A percentile compares a stretch with the other conserved stretches of the same genome.
phyloP scores from a whole-genome alignment of 1,140 invertebrate species.

The Mizuhopecten yessoensis region DNA sequence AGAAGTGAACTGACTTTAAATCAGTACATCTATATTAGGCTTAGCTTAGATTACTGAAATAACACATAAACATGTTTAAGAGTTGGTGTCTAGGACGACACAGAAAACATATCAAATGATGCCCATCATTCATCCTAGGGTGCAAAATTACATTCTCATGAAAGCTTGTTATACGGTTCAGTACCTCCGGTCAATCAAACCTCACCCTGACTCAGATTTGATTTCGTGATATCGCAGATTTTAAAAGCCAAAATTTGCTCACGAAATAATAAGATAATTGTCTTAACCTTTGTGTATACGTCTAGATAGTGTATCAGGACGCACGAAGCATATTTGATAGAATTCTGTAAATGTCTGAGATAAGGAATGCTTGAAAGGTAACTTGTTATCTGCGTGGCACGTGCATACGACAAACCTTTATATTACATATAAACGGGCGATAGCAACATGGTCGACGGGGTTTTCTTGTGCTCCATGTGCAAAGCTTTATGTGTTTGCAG shows the following conservation, averaged over 20 bases:
- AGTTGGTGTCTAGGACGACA: no score
- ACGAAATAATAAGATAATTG: slow-evolving; percentile 6
- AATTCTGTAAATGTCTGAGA: neutral
- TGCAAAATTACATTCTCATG: slow-evolving; percentile 24
- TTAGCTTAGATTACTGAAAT: no score
- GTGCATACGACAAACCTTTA: neutral
- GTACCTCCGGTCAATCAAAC: neutral
- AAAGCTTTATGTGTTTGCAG: neutral
- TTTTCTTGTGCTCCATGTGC: neutral
- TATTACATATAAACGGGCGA: neutral
- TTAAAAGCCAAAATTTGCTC: slow-evolving; percentile 33
- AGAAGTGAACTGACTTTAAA: no score
- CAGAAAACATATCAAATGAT: slow-evolving; percentile 7
- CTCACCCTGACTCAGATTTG: slow-evolving; percentile 24
- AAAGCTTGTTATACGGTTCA: slow-evolving; percentile 11
- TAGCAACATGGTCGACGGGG: neutral
- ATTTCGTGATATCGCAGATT: slow-evolving; percentile 18
- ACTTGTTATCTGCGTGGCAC: neutral
- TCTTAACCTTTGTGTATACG: neutral
- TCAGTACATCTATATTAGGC: no score
- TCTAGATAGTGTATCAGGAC: neutral
- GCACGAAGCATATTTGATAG: slow-evolving; percentile 5
- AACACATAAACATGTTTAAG: no score
- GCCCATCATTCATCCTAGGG: neutral
- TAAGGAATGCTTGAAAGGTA: slow-evolving; percentile 27